Conservation (phyloP, 2,888 invertebrate genomes). For the Cephonodes hylas region DNA sequence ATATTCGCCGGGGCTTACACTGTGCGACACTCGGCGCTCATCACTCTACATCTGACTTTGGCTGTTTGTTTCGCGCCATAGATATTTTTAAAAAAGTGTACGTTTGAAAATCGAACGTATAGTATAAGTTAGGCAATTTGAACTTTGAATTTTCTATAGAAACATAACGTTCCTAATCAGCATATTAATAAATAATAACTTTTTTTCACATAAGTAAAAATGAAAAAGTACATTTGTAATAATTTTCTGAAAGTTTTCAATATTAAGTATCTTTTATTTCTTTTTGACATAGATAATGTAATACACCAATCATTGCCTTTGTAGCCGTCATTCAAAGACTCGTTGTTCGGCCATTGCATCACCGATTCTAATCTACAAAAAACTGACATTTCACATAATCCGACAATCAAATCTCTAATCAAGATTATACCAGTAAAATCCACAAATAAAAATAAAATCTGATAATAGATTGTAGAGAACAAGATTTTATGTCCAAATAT, state of each 20-base stretch:
- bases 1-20: constrained; percentile 17
- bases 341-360: constrained; percentile 6
- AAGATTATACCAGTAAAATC: constrained; percentile 22
- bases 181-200: no score
- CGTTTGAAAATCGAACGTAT: not conserved
- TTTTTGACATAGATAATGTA: not conserved
- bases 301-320: not conserved
- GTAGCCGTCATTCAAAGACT: not conserved
- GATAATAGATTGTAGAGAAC: constrained; percentile 29
- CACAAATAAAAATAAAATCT: constrained; percentile 38
- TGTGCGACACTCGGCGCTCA: not conserved
- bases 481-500: constrained; percentile 40
- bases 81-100: not conserved
- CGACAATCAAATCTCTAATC: constrained; percentile 12
- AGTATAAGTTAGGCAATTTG: not conserved
- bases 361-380: constrained; percentile 10
- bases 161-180: no score
- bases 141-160: not conserved
- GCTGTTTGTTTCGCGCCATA: not conserved
- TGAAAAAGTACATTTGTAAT: no score
- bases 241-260: no score
- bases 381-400: constrained; percentile 12
- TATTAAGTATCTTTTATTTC: no score
- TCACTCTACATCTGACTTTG: not conserved
- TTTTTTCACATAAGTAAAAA: no score